phyloP scores from a whole-genome alignment of 53 echinoderm and acorn worm genomes.

The Echinarachnius parma region DNA sequence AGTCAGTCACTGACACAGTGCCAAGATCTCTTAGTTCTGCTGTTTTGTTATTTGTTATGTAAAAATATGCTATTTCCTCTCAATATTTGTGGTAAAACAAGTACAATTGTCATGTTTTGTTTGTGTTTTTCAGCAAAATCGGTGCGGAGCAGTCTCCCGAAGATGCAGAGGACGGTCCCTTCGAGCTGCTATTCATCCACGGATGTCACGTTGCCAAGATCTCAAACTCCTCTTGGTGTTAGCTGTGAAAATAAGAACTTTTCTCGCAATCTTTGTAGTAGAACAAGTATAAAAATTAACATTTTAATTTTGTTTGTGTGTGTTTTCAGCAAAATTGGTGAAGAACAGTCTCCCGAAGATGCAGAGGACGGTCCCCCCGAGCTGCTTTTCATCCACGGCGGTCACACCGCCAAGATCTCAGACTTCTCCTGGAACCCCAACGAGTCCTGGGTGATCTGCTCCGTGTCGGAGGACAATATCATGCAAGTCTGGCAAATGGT shows the following conservation, averaged over 20 bases:
- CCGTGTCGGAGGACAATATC: slow-evolving; percentile 98
- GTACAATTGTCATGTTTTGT: too few species aligned
- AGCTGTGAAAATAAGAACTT: slow-evolving; percentile 69
- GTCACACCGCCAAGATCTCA: slow-evolving; percentile 98
- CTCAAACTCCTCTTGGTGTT: slow-evolving; percentile 98
- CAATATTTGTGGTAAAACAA: too few species aligned
- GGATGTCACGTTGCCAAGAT: slow-evolving; percentile 99
- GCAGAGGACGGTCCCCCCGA: slow-evolving; percentile 98
- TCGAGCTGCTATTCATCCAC: slow-evolving; percentile 95
- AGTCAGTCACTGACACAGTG: too few species aligned
- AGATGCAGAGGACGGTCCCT: slow-evolving; percentile 97
- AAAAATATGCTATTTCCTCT: too few species aligned
- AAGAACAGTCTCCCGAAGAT: slow-evolving; percentile 93
- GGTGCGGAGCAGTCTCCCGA: slow-evolving; percentile 95
- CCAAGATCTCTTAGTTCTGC: too few species aligned
- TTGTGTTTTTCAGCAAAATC: slow-evolving; percentile 89
- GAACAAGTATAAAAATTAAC: too few species aligned
- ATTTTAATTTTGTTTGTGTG: too few species aligned
- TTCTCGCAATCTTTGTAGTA: too few species aligned
- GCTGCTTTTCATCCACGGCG: slow-evolving; percentile 96
- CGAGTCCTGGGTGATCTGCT: slow-evolving; percentile 98
- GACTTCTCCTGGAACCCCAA: slow-evolving; percentile 99
- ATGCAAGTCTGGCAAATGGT: slow-evolving; percentile 99
- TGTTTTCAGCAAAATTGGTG: slow-evolving; percentile 88
- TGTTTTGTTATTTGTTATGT: too few species aligned